phyloP scores from a whole-genome alignment of 2,888 invertebrate species.

The Lathronympha strigana region DNA sequence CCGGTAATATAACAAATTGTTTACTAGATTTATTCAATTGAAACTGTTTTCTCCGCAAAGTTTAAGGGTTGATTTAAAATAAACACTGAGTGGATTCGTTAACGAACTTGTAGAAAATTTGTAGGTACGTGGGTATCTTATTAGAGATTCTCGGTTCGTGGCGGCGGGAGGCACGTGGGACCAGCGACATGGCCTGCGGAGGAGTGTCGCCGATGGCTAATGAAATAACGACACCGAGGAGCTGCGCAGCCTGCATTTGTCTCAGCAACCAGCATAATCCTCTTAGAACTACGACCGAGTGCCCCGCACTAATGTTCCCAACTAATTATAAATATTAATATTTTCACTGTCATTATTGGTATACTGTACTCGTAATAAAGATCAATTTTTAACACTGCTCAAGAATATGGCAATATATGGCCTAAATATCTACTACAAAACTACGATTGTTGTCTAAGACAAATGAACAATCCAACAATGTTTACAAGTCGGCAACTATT shows the following conservation, averaged over 20 bases:
- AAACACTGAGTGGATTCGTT: conserved; percentile 71
- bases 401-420: too few relatives aligned
- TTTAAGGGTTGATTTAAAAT: conserved; percentile 66
- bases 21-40: conserved; percentile 27
- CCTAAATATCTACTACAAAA: too few relatives aligned
- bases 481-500: too few relatives aligned
- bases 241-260: conserved; percentile 29
- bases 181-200: conserved; percentile 41
- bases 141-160: conserved; percentile 70
- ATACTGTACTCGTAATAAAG: too few relatives aligned
- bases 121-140: conserved; percentile 68
- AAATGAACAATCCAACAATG: too few relatives aligned
- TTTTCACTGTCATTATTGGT: neutral
- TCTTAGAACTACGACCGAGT: conserved; percentile 42
- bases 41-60: conserved; percentile 47
- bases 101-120: conserved; percentile 73
- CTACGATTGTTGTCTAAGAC: too few relatives aligned
- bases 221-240: conserved; percentile 47
- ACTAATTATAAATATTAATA: conserved; percentile 13
- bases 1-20: conserved; percentile 9
- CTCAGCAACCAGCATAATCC: conserved; percentile 43
- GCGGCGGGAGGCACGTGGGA: conserved; percentile 55
- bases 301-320: conserved; percentile 13
- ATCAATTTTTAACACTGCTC: too few relatives aligned
- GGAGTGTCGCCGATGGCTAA: conserved; percentile 44